Base-by-base conservation (phyloP, 2,888 invertebrate genomes). In the Gari tellinella region DNA sequence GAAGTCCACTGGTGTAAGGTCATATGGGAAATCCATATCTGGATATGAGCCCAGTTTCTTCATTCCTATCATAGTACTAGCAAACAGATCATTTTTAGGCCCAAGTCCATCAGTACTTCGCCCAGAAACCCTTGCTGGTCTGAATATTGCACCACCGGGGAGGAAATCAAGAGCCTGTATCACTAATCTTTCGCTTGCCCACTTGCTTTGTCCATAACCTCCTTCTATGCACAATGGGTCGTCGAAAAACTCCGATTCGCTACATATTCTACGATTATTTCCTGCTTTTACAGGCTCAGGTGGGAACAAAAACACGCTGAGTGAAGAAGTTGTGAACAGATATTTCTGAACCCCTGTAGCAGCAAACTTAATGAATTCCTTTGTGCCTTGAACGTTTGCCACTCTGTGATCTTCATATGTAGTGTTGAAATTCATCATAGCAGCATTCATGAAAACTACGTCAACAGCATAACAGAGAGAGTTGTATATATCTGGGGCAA, bases 141-240 rank as follows among this genome's bases (percentile, higher is more conserved):
- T 65, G 46, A 86, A 86, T 41, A 86, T 81, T 8, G 84, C 86
- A 5, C 86, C 86, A 2, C 86, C 86, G 14, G 86, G 84, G 1
- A 86, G 65, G 45, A 72, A 49, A 19, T 83, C 77, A 1, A 86
- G 52, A 10, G 84, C 86, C 61, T 86, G 81, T 67, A 81, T 58
- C 5, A 86, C 74, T 0, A 86, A 72, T 25, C 79, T 67, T 48
- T 86, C 86, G 49, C 84, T 83, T 17, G 81, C 86, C 86, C 86
- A 86, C 70, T 86, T 86, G 46, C 86, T 86, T 52, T 83, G 83
- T 8, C 82, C 81, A 65, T 86, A 86, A 5, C 86, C 86, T 0
- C 84, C 84, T 45, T 80, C 81, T 8, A 84, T 72, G 8, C 53
- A 23, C 8, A 72, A 40, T 0, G 86, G 86, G 37, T 86, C 83